Evolutionary conservation across 2,888 invertebrate species (phyloP), one percentile per base, ranked within the genome.

Genomic region (Cabera pusaria): DNA sequence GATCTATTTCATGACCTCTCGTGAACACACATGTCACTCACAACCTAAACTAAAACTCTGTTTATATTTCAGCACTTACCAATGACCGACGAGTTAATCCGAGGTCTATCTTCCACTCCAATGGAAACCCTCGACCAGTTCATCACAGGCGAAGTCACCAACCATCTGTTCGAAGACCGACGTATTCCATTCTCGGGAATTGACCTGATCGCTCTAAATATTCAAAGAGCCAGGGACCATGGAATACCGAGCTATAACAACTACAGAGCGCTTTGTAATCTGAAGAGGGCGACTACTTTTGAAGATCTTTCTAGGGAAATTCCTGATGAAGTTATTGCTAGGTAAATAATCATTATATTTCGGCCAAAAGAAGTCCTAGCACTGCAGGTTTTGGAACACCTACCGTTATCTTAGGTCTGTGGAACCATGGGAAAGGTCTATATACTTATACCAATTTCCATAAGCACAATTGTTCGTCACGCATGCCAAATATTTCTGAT

Each of bases 91-190:
- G 96, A 97, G 72, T 92, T 97, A 24, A 91, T 94, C 42, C 92
- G 97, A 31, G 97, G 97, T 16, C 82, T 97, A 5, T 90, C 96
- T 0, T 94, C 96, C 0, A 96, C 96, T 0, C 97, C 97, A 0
- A 97, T 97, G 95, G 97, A 97, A 79, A 96, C 95, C 0, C 83
- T 97, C 28, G 97, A 97, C 83, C 97, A 97, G 73, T 97, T 97
- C 72, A 95, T 97, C 56, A 97, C 97, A 0, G 96, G 96, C 0
- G 97, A 97, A 89, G 96, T 97, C 0, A 97, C 97, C 4, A 97
- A 98, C 80, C 98, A 98, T 79, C 86, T 98, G 35, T 98, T 98
- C 72, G 98, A 98, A 76, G 95, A 97, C 66, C 91, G 94, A 6
- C 93, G 93, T 48, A 94, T 96, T 49, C 97, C 97, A 0, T 97